These are phyloP conservation scores for Agrotis clavis DNA, from an alignment of 2,888 invertebrate species.

Conservation along the genomic window DNA sequence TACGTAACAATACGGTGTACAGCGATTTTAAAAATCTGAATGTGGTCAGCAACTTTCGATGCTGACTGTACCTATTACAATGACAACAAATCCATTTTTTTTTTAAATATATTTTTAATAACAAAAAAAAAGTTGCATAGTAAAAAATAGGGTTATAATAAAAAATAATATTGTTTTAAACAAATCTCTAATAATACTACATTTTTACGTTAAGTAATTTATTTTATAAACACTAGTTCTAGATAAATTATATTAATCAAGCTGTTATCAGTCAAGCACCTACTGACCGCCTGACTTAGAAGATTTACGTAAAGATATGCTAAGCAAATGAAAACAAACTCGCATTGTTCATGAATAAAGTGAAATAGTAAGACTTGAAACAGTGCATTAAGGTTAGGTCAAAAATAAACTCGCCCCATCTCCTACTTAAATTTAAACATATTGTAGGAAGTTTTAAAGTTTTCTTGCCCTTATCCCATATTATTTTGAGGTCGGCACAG, in stretches of 20 bases:
- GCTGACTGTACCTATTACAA: no score
- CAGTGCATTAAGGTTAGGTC: background rate
- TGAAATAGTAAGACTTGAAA: no score
- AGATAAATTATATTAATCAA: slow-evolving; percentile 10
- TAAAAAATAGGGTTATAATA: background rate
- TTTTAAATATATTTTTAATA: no score
- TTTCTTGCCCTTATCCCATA: background rate
- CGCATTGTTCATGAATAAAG: slow-evolving; percentile 24
- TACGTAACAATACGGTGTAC: no score
- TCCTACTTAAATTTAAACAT: background rate
- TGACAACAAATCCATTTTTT: no score
- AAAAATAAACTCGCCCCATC: no score
- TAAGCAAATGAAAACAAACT: slow-evolving; percentile 14
- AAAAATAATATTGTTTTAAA: background rate
- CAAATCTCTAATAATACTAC: background rate
- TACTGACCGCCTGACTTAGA: slow-evolving; percentile 29
- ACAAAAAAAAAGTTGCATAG: no score
- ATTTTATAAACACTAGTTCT: background rate
- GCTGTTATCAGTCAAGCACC: slow-evolving; percentile 22
- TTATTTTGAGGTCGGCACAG: background rate
- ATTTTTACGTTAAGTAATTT: slow-evolving; percentile 2
- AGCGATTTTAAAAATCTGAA: no score
- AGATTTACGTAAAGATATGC: slow-evolving; percentile 8
- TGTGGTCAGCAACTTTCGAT: no score
- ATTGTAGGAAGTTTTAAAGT: background rate